Conservation (phyloP, 2,888 invertebrate species). For the Panorpa germanica region DNA sequence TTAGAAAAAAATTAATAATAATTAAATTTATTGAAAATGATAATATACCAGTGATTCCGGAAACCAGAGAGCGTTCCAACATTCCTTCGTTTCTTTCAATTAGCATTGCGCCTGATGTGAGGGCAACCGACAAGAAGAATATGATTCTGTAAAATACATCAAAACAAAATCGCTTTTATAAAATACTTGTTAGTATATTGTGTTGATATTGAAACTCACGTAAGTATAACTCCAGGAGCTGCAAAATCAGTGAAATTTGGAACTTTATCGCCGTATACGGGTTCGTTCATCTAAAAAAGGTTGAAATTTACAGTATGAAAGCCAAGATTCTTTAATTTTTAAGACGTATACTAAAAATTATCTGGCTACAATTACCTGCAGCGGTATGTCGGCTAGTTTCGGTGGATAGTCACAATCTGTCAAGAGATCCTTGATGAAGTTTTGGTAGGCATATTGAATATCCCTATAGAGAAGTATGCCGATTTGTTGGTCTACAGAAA, state of each 20-base stretch:
- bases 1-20: constrained; percentile 5
- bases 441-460: constrained; percentile 49
- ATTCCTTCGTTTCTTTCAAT: constrained; percentile 80
- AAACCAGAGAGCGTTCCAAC: constrained; percentile 72
- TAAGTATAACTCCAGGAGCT: constrained; percentile 79
- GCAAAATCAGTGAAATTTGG: constrained; percentile 90
- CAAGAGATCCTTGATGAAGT: constrained; percentile 45
- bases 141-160: constrained; percentile 46
- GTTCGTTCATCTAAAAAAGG: constrained; percentile 39
- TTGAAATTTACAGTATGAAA: constrained; percentile 7
- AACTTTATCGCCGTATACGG: constrained; percentile 52
- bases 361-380: constrained; percentile 29
- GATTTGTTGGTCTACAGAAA: constrained; percentile 68
- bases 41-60: constrained; percentile 44
- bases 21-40: background rate
- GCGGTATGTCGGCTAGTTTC: constrained; percentile 37
- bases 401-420: constrained; percentile 41
- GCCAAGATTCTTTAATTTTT: background rate
- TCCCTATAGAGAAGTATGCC: constrained; percentile 59
- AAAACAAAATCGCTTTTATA: constrained; percentile 9
- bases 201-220: constrained; percentile 32
- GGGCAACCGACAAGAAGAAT: constrained; percentile 83
- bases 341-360: constrained; percentile 3
- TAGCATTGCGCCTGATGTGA: constrained; percentile 80
- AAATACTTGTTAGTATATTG: constrained; percentile 3